A percentile compares a stretch with the other conserved stretches of the same genome.
Evolutionary conservation across 2,797 vertebrate species (phyloP).

Genomic region (Chlorospingus semifuscus): DNA sequence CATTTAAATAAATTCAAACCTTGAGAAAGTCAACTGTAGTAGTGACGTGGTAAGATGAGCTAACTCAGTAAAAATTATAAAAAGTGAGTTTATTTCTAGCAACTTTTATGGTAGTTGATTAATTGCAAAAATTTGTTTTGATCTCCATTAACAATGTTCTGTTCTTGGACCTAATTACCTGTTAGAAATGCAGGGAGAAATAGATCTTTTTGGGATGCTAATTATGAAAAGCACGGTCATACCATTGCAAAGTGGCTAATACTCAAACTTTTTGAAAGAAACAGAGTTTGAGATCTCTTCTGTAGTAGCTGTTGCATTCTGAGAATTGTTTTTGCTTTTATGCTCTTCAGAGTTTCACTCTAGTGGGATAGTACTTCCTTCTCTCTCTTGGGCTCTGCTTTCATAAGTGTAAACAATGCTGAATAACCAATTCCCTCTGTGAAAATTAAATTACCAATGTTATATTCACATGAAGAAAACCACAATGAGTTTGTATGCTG

Average conservation of each 20-base stretch:
- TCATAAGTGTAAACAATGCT: not conserved
- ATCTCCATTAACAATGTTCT: not conserved
- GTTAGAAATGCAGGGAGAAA: not conserved
- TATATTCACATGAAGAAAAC: not conserved
- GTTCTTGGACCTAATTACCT: not conserved
- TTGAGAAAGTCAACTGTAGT: not conserved
- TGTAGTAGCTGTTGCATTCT: not conserved
- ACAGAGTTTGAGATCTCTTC: not conserved
- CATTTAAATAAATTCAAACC: not conserved
- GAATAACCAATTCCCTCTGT: not conserved
- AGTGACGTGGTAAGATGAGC: not conserved
- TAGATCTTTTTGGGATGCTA: not conserved
- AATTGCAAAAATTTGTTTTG: not conserved
- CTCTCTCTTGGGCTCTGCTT: not conserved
- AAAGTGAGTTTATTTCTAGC: not conserved
- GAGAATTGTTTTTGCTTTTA: not conserved
- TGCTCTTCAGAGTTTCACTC: not conserved
- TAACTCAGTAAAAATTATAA: not conserved
- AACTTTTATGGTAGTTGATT: not conserved
- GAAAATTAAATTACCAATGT: not conserved
- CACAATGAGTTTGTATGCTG: not conserved
- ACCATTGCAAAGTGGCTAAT: not conserved
- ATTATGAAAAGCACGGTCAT: not conserved
- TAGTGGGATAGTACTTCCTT: not conserved
- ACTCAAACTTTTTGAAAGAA: not conserved